Evolutionary conservation across 2,113 vertebrate genomes (phyloP).

Genomic region (Nibea coibor): DNA sequence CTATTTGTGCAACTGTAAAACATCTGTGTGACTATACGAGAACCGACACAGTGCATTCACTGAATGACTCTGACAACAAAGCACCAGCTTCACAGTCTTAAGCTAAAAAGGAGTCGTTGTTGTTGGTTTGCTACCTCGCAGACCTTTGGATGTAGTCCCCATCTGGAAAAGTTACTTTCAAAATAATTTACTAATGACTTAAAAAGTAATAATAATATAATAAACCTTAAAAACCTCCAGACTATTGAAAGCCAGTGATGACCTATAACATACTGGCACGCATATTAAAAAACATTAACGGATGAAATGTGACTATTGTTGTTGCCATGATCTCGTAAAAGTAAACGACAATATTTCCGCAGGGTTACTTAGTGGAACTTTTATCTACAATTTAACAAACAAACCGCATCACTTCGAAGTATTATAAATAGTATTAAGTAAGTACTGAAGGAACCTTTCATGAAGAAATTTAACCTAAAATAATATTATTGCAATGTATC

Average conservation of each 20-base stretch:
- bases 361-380: constrained; percentile 1
- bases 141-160: constrained; percentile 25
- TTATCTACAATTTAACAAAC: not conserved
- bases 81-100: constrained; percentile 24
- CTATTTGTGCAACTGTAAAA: constrained; percentile 45
- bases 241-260: not conserved
- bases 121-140: constrained; percentile 35
- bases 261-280: not conserved
- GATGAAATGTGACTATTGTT: constrained; percentile 12
- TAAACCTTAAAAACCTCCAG: not conserved
- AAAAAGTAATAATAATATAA: constrained; percentile 7
- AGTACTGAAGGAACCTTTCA: not conserved
- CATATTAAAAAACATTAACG: not conserved
- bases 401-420: not conserved
- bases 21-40: constrained; percentile 50
- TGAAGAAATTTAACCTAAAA: not conserved
- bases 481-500: not conserved
- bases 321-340: not conserved
- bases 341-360: not conserved
- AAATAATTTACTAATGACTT: constrained; percentile 17
- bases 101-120: constrained; percentile 38
- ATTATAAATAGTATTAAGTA: not conserved
- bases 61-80: constrained; percentile 59
- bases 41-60: constrained; percentile 41
- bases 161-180: constrained; percentile 20